Evolutionary conservation across 2,888 invertebrate species (phyloP).

Genomic region (Spisula solida): DNA sequence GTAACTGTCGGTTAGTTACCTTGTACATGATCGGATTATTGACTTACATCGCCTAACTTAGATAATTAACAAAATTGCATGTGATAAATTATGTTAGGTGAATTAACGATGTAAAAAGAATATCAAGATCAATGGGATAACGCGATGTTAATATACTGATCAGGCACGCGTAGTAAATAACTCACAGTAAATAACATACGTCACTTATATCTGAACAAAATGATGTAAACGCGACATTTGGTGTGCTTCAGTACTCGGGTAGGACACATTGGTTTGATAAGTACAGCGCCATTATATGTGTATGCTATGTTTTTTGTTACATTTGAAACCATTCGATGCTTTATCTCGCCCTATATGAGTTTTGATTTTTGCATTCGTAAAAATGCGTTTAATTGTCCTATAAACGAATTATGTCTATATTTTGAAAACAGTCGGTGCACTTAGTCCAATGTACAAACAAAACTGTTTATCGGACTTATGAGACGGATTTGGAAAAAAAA

Average conservation of each 20-base stretch:
- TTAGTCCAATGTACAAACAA: no score
- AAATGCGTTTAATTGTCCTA: no score
- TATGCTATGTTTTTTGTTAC: no score
- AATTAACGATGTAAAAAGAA: neutral
- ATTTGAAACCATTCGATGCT: no score
- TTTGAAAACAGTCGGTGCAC: no score
- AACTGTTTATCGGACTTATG: no score
- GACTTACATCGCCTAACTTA: neutral
- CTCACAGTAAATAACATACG: neutral
- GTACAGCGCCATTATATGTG: neutral
- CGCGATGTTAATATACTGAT: neutral
- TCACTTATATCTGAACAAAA: neutral
- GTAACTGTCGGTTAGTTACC: neutral
- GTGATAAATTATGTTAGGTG: neutral
- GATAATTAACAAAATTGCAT: neutral
- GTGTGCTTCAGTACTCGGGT: neutral
- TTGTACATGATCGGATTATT: neutral
- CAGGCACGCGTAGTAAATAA: neutral
- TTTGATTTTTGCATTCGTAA: no score
- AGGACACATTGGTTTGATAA: neutral
- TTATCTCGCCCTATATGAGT: no score
- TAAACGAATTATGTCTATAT: no score
- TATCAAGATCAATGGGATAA: neutral
- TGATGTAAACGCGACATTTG: neutral
- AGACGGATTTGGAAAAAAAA: no score